Evolutionary conservation across 2,113 vertebrate species (phyloP).

Genomic region (Microcebus murinus): DNA sequence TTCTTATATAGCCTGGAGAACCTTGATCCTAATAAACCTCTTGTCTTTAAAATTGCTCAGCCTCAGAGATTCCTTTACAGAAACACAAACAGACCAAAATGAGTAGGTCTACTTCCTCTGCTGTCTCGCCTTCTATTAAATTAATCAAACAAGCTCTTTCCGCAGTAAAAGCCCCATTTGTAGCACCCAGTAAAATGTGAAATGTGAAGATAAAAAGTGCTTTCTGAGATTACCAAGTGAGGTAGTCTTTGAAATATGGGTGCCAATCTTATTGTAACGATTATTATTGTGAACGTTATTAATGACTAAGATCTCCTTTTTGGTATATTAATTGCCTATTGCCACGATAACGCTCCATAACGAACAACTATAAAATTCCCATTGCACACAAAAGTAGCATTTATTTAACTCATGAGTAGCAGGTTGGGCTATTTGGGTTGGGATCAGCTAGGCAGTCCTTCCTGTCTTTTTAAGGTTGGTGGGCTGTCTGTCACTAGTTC

Average conservation of each 20-base stretch:
- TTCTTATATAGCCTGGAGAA: no score
- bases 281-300: neutral
- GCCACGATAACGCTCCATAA: neutral
- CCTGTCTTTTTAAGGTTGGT: neutral
- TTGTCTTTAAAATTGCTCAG: no score
- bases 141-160: neutral
- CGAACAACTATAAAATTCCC: neutral
- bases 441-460: neutral
- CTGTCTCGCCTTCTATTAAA: neutral
- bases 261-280: slow-evolving; percentile 14
- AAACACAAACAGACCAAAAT: no score
- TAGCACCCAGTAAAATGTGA: neutral
- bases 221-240: slow-evolving; percentile 12
- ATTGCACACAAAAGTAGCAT: neutral
- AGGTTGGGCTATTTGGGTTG: neutral
- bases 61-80: no score
- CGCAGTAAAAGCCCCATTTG: neutral
- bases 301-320: neutral
- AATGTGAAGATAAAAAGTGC: neutral
- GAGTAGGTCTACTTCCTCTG: neutral
- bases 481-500: neutral
- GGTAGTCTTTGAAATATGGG: neutral
- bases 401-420: neutral
- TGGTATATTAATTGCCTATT: neutral
- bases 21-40: no score